Percentiles rank a stretch among this genome's conserved stretches.
Conservation (phyloP, 1,140 invertebrate species). For the Brachionus rotundiformis region DNA sequence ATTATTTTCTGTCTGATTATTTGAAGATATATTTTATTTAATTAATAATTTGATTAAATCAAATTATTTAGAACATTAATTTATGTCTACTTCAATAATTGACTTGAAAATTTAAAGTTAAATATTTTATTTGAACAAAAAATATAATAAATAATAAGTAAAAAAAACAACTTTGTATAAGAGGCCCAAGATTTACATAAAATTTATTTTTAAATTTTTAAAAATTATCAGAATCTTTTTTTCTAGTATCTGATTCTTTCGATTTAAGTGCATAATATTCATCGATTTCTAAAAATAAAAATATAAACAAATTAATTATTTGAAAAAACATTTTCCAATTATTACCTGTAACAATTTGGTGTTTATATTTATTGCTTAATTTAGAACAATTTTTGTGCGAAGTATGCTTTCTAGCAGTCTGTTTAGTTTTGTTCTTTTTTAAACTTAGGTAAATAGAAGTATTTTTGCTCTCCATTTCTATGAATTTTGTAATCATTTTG, state of each 20-base stretch:
- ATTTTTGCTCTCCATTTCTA: not conserved
- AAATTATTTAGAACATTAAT: too few relatives aligned
- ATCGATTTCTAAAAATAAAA: not conserved
- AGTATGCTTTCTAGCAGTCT: not conserved
- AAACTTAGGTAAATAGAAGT: not conserved
- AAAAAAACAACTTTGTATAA: too few relatives aligned
- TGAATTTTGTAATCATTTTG: not conserved
- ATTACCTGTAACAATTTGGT: slow-evolving; percentile 1
- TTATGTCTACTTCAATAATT: too few relatives aligned
- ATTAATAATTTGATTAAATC: too few relatives aligned
- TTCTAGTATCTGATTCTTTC: too few relatives aligned
- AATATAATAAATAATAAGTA: too few relatives aligned
- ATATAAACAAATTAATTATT: not conserved
- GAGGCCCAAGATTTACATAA: too few relatives aligned
- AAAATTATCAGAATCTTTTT: not conserved
- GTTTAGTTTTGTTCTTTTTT: not conserved
- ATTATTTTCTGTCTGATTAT: too few relatives aligned
- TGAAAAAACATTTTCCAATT: not conserved
- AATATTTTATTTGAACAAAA: too few relatives aligned
- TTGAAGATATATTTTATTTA: too few relatives aligned
- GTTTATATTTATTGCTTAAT: not conserved
- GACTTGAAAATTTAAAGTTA: too few relatives aligned
- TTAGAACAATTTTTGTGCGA: not conserved
- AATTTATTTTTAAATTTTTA: too few relatives aligned
- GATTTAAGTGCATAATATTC: slow-evolving; percentile 1